phyloP scores from a whole-genome alignment of 2,797 vertebrate species.

The Tenualosa thibaudeaui region DNA sequence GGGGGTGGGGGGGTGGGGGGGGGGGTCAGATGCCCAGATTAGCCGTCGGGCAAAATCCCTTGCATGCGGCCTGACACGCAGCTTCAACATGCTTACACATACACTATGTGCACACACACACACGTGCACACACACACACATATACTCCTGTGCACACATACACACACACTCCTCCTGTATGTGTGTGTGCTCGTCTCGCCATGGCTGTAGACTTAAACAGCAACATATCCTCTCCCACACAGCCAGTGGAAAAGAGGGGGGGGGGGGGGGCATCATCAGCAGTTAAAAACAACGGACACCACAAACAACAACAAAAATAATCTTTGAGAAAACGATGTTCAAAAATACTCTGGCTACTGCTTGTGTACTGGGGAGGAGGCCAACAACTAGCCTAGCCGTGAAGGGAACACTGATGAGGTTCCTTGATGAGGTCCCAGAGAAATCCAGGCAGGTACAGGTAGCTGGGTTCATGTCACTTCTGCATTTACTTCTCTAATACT shows the following conservation, averaged over 20 bases:
- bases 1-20: neutral
- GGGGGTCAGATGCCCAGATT: slow-evolving; percentile 17
- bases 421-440: neutral
- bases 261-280: neutral
- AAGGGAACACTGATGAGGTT: neutral
- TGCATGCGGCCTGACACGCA: neutral
- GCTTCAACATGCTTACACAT: slow-evolving; percentile 4
- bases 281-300: neutral
- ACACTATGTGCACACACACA: slow-evolving; percentile 14
- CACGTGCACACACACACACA: slow-evolving; percentile 35
- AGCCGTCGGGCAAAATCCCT: neutral
- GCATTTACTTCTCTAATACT: neutral
- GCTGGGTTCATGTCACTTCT: neutral
- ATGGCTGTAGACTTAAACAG: neutral
- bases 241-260: neutral
- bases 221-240: neutral
- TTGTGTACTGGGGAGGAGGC: neutral
- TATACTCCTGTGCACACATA: slow-evolving; percentile 16
- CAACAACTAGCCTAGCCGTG: neutral
- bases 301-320: neutral
- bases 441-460: neutral
- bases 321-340: neutral
- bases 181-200: neutral
- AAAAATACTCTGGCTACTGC: neutral
- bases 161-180: neutral